A percentile compares a stretch with the other conserved stretches of the same genome.
phyloP scores from a whole-genome alignment of 2,888 invertebrate genomes.

The Embidobia sp. region DNA sequence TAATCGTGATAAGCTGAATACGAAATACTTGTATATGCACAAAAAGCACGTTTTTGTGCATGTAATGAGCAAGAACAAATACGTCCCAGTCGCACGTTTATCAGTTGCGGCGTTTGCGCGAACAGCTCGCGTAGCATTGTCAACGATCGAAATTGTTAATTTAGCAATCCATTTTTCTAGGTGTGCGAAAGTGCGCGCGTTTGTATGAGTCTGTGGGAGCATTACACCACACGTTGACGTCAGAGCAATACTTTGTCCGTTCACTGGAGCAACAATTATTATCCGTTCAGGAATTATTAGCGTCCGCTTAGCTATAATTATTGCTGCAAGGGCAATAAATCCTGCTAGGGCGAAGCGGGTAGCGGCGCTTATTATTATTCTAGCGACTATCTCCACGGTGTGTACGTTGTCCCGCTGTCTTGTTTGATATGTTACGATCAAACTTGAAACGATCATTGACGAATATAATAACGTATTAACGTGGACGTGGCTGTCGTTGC shows the following conservation, averaged over 20 bases:
- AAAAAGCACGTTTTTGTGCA: too few relatives aligned
- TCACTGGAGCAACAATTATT: constrained; percentile 66
- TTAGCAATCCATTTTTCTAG: constrained; percentile 43
- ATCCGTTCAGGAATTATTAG: constrained; percentile 66
- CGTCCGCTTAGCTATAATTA: constrained; percentile 66
- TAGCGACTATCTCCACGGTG: constrained; percentile 61
- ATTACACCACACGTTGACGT: constrained; percentile 61
- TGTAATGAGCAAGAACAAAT: too few relatives aligned
- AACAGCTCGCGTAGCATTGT: constrained; percentile 13
- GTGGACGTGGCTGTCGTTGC: constrained; percentile 43
- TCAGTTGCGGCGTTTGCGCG: constrained; percentile 9
- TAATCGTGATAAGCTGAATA: too few relatives aligned
- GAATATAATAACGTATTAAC: constrained; percentile 58
- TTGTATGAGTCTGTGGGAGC: constrained; percentile 51
- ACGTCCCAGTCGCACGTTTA: too few relatives aligned
- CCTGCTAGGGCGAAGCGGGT: constrained; percentile 61
- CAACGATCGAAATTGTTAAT: constrained; percentile 46
- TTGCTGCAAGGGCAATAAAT: constrained; percentile 66
- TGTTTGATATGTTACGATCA: constrained; percentile 64
- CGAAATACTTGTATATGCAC: too few relatives aligned
- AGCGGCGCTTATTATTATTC: constrained; percentile 65
- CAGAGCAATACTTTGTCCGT: constrained; percentile 64
- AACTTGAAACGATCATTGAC: constrained; percentile 61
- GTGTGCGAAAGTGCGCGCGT: constrained; percentile 29
- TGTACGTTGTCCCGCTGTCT: constrained; percentile 60